These are phyloP conservation scores for Metaphire vulgaris DNA, from an alignment of 1,140 invertebrate species.

Conservation along the genomic window DNA sequence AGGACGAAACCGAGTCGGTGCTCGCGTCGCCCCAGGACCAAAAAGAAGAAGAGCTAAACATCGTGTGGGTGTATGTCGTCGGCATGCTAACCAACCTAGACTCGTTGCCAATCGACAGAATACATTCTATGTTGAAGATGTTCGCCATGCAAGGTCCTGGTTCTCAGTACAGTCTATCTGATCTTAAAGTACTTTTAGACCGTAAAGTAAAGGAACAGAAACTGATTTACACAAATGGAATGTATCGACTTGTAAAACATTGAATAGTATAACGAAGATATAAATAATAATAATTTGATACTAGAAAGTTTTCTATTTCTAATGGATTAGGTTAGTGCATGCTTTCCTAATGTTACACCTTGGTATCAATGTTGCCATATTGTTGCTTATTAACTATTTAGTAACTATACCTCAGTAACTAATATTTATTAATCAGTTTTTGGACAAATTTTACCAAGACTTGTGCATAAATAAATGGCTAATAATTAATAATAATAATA, in stretches of 20 bases:
- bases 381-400: no score
- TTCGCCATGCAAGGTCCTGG: slow-evolving; percentile 72
- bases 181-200: slow-evolving; percentile 81
- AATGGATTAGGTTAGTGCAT: no score
- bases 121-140: slow-evolving; percentile 94
- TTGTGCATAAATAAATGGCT: no score
- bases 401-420: no score
- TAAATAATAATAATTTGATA: no score
- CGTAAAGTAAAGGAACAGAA: slow-evolving; percentile 85
- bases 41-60: slow-evolving; percentile 78
- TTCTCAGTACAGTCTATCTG: slow-evolving; percentile 77
- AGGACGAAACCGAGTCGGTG: slow-evolving; percentile 83
- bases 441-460: no score
- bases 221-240: slow-evolving; percentile 71
- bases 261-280: no score
- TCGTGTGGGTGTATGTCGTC: slow-evolving; percentile 93
- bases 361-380: no score
- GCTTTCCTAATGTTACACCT: no score
- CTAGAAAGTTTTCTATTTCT: no score
- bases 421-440: no score
- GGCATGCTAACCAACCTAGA: slow-evolving; percentile 94
- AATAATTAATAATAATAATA: no score
- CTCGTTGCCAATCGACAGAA: slow-evolving; percentile 81
- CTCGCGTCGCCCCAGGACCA: slow-evolving; percentile 89
- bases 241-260: slow-evolving; percentile 64